phyloP scores from a whole-genome alignment of 2,888 invertebrate genomes.

The Drosophila conformis region DNA sequence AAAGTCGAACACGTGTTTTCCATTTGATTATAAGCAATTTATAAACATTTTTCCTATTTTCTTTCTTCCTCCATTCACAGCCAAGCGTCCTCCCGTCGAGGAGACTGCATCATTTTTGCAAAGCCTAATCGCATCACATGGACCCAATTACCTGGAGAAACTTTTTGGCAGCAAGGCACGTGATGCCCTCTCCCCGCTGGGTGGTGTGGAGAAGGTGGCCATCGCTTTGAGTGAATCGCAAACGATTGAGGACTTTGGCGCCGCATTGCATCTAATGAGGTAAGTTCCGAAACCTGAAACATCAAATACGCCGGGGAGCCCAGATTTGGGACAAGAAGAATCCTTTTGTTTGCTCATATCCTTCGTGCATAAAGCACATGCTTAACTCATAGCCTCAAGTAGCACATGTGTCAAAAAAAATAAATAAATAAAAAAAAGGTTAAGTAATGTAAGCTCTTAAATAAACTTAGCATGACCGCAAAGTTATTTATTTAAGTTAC shows the following conservation, averaged over 20 bases:
- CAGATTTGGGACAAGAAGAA: background rate
- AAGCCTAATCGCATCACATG: constrained; percentile 96
- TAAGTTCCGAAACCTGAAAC: constrained; percentile 54
- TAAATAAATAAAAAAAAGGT: constrained; percentile 29
- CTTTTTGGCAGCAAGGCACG: constrained; percentile 97
- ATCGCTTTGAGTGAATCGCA: constrained; percentile 97
- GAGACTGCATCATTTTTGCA: constrained; percentile 98
- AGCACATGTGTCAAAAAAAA: constrained; percentile 1
- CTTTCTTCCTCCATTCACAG: constrained; percentile 86
- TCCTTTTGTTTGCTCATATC: constrained; percentile 26
- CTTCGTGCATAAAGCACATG: constrained; percentile 31
- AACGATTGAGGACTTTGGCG: constrained; percentile 95
- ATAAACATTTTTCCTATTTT: constrained; percentile 6
- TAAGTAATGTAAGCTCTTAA: constrained; percentile 76
- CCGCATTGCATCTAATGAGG: constrained; percentile 85
- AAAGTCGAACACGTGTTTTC: background rate
- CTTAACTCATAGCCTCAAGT: constrained; percentile 52
- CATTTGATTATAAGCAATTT: constrained; percentile 37
- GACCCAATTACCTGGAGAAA: constrained; percentile 98
- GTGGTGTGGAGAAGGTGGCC: constrained; percentile 97
- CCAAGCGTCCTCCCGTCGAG: constrained; percentile 98
- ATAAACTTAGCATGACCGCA: constrained; percentile 55
- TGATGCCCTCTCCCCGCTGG: constrained; percentile 95
- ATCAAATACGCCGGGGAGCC: constrained; percentile 14
- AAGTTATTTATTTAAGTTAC: constrained; percentile 48